Conservation (phyloP, 2,888 invertebrate species). For the Metacarcinus magister region DNA sequence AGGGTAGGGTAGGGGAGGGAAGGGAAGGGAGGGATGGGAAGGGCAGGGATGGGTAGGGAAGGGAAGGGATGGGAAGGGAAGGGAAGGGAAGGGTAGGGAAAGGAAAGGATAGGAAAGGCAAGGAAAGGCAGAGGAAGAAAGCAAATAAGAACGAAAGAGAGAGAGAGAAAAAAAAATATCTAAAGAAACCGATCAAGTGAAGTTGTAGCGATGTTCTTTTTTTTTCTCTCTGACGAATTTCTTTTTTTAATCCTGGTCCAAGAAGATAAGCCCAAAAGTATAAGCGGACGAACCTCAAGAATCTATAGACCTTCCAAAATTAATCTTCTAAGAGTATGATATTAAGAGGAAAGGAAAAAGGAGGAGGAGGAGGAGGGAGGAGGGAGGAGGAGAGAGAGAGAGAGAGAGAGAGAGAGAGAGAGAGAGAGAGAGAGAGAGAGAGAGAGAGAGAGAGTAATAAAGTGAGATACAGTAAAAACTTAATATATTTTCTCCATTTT, state of each 20-base stretch:
- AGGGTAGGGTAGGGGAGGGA: too few relatives aligned
- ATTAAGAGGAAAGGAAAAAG: not conserved
- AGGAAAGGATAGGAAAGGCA: too few relatives aligned
- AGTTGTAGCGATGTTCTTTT: not conserved
- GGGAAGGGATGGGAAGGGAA: too few relatives aligned
- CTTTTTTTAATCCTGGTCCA: not conserved
- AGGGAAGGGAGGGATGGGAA: too few relatives aligned
- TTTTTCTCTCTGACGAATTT: not conserved
- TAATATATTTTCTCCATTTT: too few relatives aligned
- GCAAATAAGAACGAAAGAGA: too few relatives aligned
- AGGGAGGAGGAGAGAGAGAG: not conserved
- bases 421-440: not conserved
- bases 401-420: not conserved
- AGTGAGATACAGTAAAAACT: too few relatives aligned
- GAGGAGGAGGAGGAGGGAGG: too few relatives aligned
- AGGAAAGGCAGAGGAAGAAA: too few relatives aligned
- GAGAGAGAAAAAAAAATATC: not conserved
- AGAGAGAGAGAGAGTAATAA: not conserved
- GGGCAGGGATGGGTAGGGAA: too few relatives aligned
- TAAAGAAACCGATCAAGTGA: not conserved
- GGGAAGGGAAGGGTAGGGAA: too few relatives aligned
- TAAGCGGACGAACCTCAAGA: not conserved
- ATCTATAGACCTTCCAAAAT: slow-evolving; percentile 6
- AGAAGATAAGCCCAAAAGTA: not conserved
- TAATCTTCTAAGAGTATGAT: not conserved